phyloP scores from a whole-genome alignment of 2,113 vertebrate species.

The Terrapene triunguis region DNA sequence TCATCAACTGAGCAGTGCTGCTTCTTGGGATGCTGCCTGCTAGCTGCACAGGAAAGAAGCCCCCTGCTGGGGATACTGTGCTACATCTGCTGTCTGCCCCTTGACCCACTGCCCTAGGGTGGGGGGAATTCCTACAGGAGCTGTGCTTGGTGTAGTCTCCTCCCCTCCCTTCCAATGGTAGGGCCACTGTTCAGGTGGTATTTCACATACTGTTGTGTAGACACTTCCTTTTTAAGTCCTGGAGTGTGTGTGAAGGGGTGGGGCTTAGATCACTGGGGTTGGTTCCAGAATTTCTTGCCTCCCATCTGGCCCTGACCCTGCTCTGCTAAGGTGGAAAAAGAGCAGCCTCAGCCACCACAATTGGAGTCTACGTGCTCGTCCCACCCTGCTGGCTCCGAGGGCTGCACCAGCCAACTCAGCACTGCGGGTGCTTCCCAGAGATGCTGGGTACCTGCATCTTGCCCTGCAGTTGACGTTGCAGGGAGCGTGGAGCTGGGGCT shows the following conservation, averaged over 20 bases:
- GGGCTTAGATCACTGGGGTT: not conserved
- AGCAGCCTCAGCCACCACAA: not conserved
- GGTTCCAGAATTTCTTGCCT: rapidly evolving
- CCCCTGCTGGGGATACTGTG: rapidly evolving
- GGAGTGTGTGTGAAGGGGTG: not conserved
- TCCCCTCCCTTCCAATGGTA: not conserved
- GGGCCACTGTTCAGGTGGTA: not conserved
- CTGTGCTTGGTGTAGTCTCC: not conserved
- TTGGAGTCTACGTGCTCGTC: not conserved
- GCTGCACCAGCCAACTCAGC: not conserved
- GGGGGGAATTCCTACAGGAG: rapidly evolving
- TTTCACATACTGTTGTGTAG: not conserved
- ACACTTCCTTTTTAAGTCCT: rapidly evolving
- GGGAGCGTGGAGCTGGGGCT: not conserved
- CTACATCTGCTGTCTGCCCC: not conserved
- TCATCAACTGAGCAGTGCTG: not conserved
- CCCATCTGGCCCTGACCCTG: not conserved
- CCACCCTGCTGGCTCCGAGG: not conserved
- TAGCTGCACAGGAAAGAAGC: rapidly evolving
- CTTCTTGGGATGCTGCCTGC: rapidly evolving
- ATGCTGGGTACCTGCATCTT: not conserved
- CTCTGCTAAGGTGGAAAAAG: not conserved
- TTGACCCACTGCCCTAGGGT: rapidly evolving
- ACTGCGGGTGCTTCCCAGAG: not conserved
- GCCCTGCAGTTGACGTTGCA: not conserved